Percentiles rank a stretch among this genome's conserved stretches.
phyloP scores from a whole-genome alignment of 1,140 invertebrate species.

The Zaprionus gabonicus region DNA sequence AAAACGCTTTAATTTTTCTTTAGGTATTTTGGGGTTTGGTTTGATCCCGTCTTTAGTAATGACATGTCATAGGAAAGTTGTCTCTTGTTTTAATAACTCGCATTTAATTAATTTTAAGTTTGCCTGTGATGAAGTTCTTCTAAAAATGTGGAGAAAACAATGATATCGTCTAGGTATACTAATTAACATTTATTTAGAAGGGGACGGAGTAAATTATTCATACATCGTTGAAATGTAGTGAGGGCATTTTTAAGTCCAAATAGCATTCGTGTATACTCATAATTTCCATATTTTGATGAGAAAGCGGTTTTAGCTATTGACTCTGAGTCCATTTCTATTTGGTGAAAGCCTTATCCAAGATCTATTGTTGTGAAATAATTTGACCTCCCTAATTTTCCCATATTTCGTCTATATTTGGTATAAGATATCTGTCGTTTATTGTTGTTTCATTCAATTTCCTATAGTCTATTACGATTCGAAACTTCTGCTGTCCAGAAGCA shows the following conservation, averaged over 20 bases:
- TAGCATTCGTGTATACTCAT: background rate
- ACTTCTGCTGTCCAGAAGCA: too few relatives aligned
- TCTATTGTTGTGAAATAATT: too few relatives aligned
- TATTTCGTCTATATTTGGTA: too few relatives aligned
- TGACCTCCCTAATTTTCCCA: too few relatives aligned
- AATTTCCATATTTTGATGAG: too few relatives aligned
- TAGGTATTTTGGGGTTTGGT: slow-evolving; percentile 39
- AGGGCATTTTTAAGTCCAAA: background rate
- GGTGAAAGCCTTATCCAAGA: too few relatives aligned
- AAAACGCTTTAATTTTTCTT: slow-evolving; percentile 38
- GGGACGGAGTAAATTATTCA: slow-evolving; percentile 60
- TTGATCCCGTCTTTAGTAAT: slow-evolving; percentile 53
- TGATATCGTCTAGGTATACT: slow-evolving; percentile 56
- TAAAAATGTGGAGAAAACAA: slow-evolving; percentile 73
- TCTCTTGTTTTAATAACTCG: slow-evolving; percentile 6
- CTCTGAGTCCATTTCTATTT: too few relatives aligned
- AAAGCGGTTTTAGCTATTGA: too few relatives aligned
- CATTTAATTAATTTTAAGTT: slow-evolving; percentile 32
- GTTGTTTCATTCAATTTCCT: too few relatives aligned
- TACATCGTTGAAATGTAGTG: slow-evolving; percentile 73
- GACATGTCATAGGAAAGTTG: slow-evolving; percentile 67
- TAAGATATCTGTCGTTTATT: too few relatives aligned
- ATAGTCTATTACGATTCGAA: too few relatives aligned
- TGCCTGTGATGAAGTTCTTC: slow-evolving; percentile 60
- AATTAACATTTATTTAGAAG: slow-evolving; percentile 80